Evolutionary conservation across 2,797 vertebrate species (phyloP), one percentile per base, ranked within the genome.

Genomic region (Yasuhikotakia modesta): DNA sequence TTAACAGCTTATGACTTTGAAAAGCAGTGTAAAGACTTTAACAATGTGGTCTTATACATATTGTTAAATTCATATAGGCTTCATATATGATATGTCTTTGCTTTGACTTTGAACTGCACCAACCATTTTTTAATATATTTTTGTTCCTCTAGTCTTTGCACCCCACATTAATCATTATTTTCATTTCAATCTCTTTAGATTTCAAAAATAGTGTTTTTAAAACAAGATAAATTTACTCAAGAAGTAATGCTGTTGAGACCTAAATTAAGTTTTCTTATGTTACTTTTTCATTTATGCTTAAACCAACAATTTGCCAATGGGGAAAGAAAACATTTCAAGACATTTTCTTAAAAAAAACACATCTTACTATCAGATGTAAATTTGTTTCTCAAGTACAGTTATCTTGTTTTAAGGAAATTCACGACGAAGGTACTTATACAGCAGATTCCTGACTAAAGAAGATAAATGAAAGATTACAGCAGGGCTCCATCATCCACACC

Each of bases 61-160:
- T n/a, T n/a, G n/a, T n/a, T n/a, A n/a, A n/a, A n/a, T n/a, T n/a
- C 30, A 63, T 63, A 63, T 35, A 35, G 30, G 30, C 30, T 35
- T 35, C 7, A 63, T 39, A 2, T 63, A 35, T 63, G 14, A 63
- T 63, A 63, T 63, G 60, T 63, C 60, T 19, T 35, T 39, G 60
- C 7, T 19, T 12, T 63, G 32, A 63, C 60, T 63, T 63, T 63
- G 60, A 63, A 19, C 60, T 63, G 2, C 17, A 35, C 60, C 35
- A 63, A 32, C 17, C 14, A 17, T 63, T n/a, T 35, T 35, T 35
- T 17, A 63, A 19, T 63, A 35, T 35, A 61, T 63, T 4, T 63
- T 35, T 32, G 35, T 27, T 61, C 3, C 30, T 63, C 2, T 63
- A n/a, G 30, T 35, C 11, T 21, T 8, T 55, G 1, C 52, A 55